Conservation (phyloP, 1,140 invertebrate genomes). For the Drosophila kurseongensis region DNA sequence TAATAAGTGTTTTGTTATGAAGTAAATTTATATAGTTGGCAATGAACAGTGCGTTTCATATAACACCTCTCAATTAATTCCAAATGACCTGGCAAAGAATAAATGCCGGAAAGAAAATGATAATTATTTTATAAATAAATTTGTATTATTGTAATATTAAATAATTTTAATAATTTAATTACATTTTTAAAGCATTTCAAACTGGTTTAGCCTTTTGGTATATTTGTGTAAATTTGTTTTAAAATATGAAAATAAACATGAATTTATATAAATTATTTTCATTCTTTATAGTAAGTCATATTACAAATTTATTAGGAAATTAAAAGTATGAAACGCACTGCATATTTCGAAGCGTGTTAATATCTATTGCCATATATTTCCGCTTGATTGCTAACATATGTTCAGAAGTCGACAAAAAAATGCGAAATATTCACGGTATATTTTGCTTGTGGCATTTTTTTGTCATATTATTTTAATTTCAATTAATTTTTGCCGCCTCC, state of each 20-base stretch:
- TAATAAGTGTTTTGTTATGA: conserved; percentile 30
- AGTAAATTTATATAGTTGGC: conserved; percentile 4
- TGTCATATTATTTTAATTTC: conserved; percentile 46
- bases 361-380: conserved; percentile 38
- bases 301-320: too few relatives aligned
- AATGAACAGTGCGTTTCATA: conserved; percentile 13
- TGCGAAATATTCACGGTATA: conserved; percentile 63
- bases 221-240: not conserved
- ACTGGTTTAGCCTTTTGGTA: not conserved
- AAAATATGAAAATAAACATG: too few relatives aligned
- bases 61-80: not conserved
- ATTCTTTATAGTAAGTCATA: too few relatives aligned
- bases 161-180: not conserved
- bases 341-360: conserved; percentile 12
- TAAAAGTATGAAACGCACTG: conserved; percentile 12
- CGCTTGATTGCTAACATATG: conserved; percentile 62
- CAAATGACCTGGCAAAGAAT: too few relatives aligned
- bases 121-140: not conserved
- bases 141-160: not conserved
- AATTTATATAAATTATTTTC: too few relatives aligned
- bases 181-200: too few relatives aligned
- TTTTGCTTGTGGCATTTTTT: conserved; percentile 26
- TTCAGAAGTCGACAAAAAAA: conserved; percentile 43
- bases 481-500: conserved; percentile 39
- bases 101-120: too few relatives aligned